Percentiles rank a stretch among this genome's conserved stretches.
Conservation (phyloP, 2,113 vertebrate genomes). For the Cariama cristata region DNA sequence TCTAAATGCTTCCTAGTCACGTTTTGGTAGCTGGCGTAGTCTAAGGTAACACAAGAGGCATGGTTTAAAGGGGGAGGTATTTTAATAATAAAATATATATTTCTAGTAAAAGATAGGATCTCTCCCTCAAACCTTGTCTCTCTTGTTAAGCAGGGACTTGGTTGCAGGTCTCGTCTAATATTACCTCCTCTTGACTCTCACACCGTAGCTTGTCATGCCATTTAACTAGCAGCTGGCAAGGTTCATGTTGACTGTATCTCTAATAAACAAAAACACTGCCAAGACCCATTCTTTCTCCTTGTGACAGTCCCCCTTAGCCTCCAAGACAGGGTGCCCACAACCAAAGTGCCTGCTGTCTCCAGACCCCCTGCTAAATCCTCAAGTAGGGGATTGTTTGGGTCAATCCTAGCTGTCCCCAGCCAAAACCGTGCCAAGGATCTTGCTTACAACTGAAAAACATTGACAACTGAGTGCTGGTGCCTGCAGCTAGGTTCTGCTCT, state of each 20-base stretch:
- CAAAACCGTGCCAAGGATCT: not conserved
- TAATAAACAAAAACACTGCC: not conserved
- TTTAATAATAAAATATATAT: constrained; percentile 62
- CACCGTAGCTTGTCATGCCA: not conserved
- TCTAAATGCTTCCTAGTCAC: not conserved
- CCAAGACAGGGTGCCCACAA: not conserved
- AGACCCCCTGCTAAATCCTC: not conserved
- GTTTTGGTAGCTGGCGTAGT: not conserved
- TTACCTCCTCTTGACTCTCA: not conserved
- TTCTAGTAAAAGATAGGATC: constrained; percentile 23
- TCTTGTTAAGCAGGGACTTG: not conserved
- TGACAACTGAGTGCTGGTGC: not conserved
- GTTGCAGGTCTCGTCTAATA: not conserved
- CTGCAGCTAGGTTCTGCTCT: not conserved
- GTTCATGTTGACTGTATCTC: not conserved
- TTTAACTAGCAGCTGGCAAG: not conserved
- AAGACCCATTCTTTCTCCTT: not conserved
- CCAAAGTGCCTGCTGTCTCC: not conserved
- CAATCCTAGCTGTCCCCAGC: not conserved
- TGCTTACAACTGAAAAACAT: not conserved
- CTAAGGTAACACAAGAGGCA: constrained; percentile 9
- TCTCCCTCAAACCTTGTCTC: constrained; percentile 31
- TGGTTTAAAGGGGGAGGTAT: constrained; percentile 23
- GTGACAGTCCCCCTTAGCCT: not conserved
- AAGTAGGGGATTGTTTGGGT: not conserved